Conservation (phyloP, 2,797 vertebrate species). For the Amblyopsis hoosieri region DNA sequence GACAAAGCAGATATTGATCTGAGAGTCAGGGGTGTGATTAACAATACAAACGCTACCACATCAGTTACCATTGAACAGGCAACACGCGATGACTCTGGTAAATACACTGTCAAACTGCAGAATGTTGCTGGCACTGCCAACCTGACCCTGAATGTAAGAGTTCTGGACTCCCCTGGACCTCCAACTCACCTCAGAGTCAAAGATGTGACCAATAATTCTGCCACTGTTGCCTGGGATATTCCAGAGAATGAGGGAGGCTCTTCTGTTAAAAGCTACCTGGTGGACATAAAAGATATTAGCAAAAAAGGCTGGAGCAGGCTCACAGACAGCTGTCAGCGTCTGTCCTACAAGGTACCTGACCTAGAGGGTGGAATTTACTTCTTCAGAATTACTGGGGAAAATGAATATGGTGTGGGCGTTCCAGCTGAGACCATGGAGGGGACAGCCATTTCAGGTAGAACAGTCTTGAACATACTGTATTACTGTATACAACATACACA, state of each 20-base stretch:
- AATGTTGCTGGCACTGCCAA: conserved; percentile 87
- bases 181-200: conserved; percentile 83
- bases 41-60: conserved; percentile 83
- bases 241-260: conserved; percentile 97
- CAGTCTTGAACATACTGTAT: not conserved
- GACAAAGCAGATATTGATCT: conserved; percentile 92
- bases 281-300: conserved; percentile 95
- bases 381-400: conserved; percentile 93
- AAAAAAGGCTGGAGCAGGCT: conserved; percentile 94
- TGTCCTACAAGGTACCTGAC: conserved; percentile 88
- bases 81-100: conserved; percentile 93
- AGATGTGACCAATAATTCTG: conserved; percentile 91
- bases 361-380: conserved; percentile 94
- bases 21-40: conserved; percentile 87
- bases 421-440: conserved; percentile 92
- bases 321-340: conserved; percentile 87
- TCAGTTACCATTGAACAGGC: conserved; percentile 91
- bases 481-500: not conserved
- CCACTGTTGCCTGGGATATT: conserved; percentile 91
- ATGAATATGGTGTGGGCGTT: conserved; percentile 90
- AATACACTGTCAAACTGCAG: conserved; percentile 91
- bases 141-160: conserved; percentile 89
- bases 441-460: conserved; percentile 92
- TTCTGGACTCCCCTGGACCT: conserved; percentile 95
- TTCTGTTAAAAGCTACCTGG: conserved; percentile 89